Evolutionary conservation across 2,797 vertebrate genomes (phyloP), one percentile per base, ranked within the genome.

Genomic region (Sciurus carolinensis): DNA sequence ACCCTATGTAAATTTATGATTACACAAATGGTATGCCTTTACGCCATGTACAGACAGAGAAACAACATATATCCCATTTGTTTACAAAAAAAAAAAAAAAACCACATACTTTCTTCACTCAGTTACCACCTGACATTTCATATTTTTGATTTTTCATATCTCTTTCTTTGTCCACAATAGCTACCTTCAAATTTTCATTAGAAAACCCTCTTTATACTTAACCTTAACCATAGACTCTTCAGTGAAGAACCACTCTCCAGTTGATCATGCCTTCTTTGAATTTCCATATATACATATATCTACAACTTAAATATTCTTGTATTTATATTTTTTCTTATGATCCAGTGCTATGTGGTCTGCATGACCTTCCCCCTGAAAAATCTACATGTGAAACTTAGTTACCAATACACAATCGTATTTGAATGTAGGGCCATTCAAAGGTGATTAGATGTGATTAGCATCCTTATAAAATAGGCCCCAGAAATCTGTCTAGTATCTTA

Each of bases 191-290:
- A 39, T 72, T 77, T 73, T 66, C 39, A 85, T 18, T 73, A 80
- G 57, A 59, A 93, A 93, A 93, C 66, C 14, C 89, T 90, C 89
- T 90, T 76, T 52, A 82, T 18, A 39, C 28, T 33, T 87, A 86
- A 83, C 12, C 4, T 83, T 30, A 66, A 33, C 4, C 50, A 87
- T 50, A 59, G 87, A 87, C 15, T 82, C n/a, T 62, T 62, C 59
- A 62, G 26, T 28, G 59, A 28, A 62, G 26, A 62, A 11, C 24
- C 30, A 77, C 22, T 28, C n/a, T 28, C n/a, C 71, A 52, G 24
- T 77, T 83, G 88, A 36, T 72, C 36, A 95, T 13, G 52, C 28
- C 8, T 28, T 92, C 62, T 88, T 57, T 54, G 36, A 89, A 71
- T 59, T 54, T 89, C 62, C 50, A 69, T 80, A 87, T 69, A 62